Evolutionary conservation across 2,113 vertebrate genomes (phyloP).

Genomic region (Xiphias gladius): DNA sequence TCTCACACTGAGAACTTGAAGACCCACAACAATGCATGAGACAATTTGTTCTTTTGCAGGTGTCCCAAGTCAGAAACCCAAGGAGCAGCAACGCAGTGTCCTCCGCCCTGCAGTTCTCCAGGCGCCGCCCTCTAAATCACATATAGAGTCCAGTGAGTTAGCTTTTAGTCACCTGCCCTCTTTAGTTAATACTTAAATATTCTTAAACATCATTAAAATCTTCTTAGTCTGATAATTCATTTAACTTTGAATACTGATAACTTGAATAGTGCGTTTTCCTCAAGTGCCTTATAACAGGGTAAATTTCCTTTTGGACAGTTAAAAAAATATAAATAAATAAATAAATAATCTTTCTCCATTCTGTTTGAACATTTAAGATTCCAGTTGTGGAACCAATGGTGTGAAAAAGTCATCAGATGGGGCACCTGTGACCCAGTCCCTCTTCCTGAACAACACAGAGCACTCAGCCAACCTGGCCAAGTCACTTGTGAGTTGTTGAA

Average conservation of each 20-base stretch:
- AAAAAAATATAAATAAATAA: background rate
- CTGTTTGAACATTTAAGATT: constrained; percentile 73
- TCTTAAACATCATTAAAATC: constrained; percentile 8
- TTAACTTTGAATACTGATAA: background rate
- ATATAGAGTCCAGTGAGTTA: constrained; percentile 90
- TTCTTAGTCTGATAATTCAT: background rate
- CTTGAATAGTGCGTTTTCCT: background rate
- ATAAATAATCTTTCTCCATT: background rate
- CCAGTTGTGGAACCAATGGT: constrained; percentile 95
- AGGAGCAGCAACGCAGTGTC: constrained; percentile 96
- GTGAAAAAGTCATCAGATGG: constrained; percentile 89
- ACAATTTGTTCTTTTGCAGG: constrained; percentile 85
- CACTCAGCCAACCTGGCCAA: constrained; percentile 68
- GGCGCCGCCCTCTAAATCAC: constrained; percentile 91
- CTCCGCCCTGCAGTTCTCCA: constrained; percentile 96
- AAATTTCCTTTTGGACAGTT: background rate
- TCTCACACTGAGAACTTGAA: constrained; percentile 8
- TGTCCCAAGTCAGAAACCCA: constrained; percentile 96
- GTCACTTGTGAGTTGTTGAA: constrained; percentile 65
- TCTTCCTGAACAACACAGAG: constrained; percentile 85
- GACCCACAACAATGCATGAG: constrained; percentile 29
- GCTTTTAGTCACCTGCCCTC: background rate
- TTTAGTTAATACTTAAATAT: constrained; percentile 28
- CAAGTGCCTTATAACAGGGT: background rate
- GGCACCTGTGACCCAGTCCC: constrained; percentile 65